A percentile compares a stretch with the other conserved stretches of the same genome.
Evolutionary conservation across 2,888 invertebrate species (phyloP).

Genomic region (Leptopilina drosophilae): DNA sequence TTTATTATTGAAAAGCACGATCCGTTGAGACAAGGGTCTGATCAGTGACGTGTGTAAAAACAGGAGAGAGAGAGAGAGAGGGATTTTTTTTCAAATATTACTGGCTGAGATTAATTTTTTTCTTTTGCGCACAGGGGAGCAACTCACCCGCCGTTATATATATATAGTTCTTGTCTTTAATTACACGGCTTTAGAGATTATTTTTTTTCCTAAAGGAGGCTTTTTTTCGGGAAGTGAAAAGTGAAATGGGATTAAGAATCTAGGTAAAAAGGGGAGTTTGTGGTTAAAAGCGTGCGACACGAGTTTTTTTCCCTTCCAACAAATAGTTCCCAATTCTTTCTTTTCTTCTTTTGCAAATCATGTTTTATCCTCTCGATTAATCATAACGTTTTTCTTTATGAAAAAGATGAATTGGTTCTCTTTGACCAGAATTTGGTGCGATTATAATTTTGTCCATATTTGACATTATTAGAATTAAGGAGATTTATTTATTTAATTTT

Average conservation of each 20-base stretch:
- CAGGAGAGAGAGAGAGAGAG: not conserved
- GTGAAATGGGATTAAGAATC: constrained; percentile 19
- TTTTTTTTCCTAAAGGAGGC: not conserved
- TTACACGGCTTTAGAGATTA: constrained; percentile 26
- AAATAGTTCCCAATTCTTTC: no score
- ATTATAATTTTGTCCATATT: no score
- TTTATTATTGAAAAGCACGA: constrained; percentile 40
- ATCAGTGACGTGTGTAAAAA: constrained; percentile 34
- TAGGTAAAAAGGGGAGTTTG: constrained; percentile 8
- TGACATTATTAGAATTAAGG: no score
- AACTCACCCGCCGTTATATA: not conserved
- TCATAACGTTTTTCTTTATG: not conserved
- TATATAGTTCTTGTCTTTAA: constrained; percentile 6
- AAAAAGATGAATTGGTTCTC: not conserved
- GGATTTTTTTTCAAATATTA: constrained; percentile 26
- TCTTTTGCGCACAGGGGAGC: not conserved
- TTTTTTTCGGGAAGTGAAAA: not conserved
- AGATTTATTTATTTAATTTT: no score
- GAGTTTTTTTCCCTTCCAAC: not conserved
- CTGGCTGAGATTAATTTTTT: constrained; percentile 19
- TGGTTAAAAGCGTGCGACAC: constrained; percentile 6
- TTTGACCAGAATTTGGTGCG: no score
- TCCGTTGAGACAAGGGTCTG: constrained; percentile 35
- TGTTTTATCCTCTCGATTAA: not conserved
- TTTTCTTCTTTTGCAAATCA: not conserved